Evolutionary conservation across 2,797 vertebrate genomes (phyloP).

Genomic region (Microcaecilia unicolor): DNA sequence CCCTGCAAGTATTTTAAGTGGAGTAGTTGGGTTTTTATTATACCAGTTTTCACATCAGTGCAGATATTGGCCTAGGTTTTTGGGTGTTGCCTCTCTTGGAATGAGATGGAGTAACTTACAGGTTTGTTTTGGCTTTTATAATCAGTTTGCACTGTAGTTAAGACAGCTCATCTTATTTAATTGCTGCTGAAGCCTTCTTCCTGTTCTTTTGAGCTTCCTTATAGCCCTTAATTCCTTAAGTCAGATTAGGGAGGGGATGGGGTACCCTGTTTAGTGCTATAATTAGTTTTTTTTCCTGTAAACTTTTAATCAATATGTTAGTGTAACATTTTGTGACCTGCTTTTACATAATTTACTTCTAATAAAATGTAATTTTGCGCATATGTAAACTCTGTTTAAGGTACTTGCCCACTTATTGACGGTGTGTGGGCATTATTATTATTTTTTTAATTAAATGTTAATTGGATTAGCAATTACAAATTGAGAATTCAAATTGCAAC

Average conservation of each 20-base stretch:
- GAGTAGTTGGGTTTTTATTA: slow-evolving; percentile 69
- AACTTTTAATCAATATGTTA: no score
- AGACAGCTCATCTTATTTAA: slow-evolving; percentile 47
- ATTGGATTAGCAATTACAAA: no score
- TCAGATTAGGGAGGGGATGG: slow-evolving; percentile 8
- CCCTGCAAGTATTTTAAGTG: slow-evolving; percentile 52
- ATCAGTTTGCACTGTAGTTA: slow-evolving; percentile 53
- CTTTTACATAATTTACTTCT: no score
- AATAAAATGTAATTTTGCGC: no score
- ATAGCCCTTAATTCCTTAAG: slow-evolving; percentile 46
- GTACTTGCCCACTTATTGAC: no score
- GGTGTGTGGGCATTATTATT: no score
- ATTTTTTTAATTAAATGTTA: no score
- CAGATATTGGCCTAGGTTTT: slow-evolving; percentile 67
- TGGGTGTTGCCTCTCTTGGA: slow-evolving; percentile 62
- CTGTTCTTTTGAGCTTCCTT: slow-evolving; percentile 67
- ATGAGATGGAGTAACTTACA: slow-evolving; percentile 38
- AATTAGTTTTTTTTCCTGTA: no score
- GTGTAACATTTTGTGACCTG: no score
- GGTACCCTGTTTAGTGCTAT: no score
- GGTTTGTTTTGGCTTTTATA: slow-evolving; percentile 34
- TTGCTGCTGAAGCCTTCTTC: slow-evolving; percentile 61
- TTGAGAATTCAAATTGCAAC: no score
- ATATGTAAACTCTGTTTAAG: no score
- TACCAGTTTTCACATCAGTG: slow-evolving; percentile 79